Conservation (phyloP, 2,797 vertebrate genomes). For the Squalus acanthias region DNA sequence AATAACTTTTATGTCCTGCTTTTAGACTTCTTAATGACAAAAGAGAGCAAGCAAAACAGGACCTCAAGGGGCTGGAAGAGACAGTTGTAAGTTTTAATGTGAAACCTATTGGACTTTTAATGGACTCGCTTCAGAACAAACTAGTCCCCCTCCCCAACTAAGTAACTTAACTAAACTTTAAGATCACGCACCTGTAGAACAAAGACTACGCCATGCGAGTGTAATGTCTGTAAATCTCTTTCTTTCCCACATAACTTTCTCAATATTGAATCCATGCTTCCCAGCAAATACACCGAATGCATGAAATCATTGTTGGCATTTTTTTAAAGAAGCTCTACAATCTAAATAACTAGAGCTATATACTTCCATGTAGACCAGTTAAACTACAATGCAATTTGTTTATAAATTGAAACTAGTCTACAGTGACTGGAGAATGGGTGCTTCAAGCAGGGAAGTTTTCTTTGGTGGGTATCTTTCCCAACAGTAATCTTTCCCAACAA, state of each 20-base stretch:
- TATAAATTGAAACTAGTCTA: not conserved
- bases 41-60: conserved; percentile 83
- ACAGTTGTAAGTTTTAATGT: conserved; percentile 75
- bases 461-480: not conserved
- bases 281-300: not conserved
- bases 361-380: not conserved
- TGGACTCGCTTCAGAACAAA: conserved; percentile 21
- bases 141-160: not conserved
- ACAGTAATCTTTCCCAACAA: not conserved
- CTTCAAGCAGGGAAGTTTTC: not conserved
- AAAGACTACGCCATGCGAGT: not conserved
- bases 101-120: conserved; percentile 35
- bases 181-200: not conserved
- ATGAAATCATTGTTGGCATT: not conserved
- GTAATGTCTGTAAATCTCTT: not conserved
- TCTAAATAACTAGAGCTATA: not conserved
- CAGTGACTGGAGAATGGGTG: not conserved
- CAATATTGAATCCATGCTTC: not conserved
- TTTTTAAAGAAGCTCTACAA: not conserved
- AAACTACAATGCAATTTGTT: not conserved
- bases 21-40: conserved; percentile 81
- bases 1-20: conserved; percentile 37
- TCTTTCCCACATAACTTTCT: not conserved
- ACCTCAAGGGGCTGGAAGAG: conserved; percentile 90
- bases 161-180: conserved; percentile 11